Conservation (phyloP, 64 coral and sea anemone species). For the Stichodactyla mertensii region DNA sequence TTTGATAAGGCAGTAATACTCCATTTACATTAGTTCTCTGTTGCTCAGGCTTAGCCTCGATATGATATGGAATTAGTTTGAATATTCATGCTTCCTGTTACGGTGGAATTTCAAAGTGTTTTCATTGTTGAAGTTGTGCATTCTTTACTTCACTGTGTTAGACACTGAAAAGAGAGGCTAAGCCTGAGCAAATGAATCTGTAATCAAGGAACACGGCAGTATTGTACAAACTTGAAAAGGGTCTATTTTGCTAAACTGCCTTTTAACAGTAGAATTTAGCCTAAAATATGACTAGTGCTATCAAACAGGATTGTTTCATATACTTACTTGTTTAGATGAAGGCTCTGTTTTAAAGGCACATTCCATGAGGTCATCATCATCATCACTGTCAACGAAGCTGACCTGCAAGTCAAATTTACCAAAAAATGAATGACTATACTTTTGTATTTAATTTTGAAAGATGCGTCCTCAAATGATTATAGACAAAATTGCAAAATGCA, state of each 20-base stretch:
- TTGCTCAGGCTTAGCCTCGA: neutral
- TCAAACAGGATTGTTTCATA: neutral
- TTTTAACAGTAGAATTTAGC: neutral
- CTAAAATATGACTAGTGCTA: neutral
- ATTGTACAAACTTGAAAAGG: neutral
- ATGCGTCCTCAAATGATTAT: too few species aligned
- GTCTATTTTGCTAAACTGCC: too few species aligned
- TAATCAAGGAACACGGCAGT: neutral
- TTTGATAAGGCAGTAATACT: neutral
- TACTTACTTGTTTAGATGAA: constrained; percentile 15
- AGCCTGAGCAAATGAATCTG: neutral
- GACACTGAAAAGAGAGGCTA: too few species aligned
- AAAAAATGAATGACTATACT: neutral
- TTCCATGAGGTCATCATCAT: constrained; percentile 26
- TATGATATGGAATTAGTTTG: neutral
- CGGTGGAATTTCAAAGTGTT: neutral
- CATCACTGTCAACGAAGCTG: neutral
- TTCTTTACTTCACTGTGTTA: neutral
- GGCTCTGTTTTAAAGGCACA: constrained; percentile 8
- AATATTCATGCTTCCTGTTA: neutral
- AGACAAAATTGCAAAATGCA: too few species aligned
- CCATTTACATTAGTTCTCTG: neutral
- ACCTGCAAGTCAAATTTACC: neutral
- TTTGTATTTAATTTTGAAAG: neutral
- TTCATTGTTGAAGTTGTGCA: neutral